A percentile compares a stretch with the other conserved stretches of the same genome.
phyloP scores from a whole-genome alignment of 2,797 vertebrate genomes.

The Borostomias antarcticus region DNA sequence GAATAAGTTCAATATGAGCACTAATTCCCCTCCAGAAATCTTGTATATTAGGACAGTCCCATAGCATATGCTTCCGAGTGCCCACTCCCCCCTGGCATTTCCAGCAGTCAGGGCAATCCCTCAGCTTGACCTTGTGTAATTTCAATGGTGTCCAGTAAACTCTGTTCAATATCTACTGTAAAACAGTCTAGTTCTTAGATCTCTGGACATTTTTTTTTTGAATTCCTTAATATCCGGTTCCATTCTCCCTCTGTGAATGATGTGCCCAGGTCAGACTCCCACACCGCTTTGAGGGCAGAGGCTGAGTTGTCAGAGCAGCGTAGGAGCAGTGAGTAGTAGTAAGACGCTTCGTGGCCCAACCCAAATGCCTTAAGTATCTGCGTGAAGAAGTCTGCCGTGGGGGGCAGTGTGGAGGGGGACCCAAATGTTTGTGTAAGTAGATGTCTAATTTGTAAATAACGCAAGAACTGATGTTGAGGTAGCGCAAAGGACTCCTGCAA shows the following conservation, averaged over 20 bases:
- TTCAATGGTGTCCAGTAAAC: conserved; percentile 5
- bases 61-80: not conserved
- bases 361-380: not conserved
- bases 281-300: not conserved
- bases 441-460: not conserved
- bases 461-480: not conserved
- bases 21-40: not conserved
- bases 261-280: not conserved
- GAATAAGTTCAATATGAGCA: not conserved
- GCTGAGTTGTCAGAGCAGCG: not conserved
- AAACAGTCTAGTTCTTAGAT: conserved; percentile 1
- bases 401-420: conserved; percentile 3
- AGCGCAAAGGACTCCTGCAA: not conserved
- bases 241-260: too few relatives aligned
- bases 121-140: not conserved
- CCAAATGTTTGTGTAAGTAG: not conserved
- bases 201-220: not conserved
- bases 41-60: not conserved
- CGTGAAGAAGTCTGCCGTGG: not conserved
- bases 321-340: not conserved
- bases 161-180: conserved; percentile 1
- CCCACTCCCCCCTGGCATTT: not conserved
- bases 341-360: not conserved
- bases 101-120: not conserved
- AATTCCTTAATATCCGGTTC: not conserved